These are phyloP conservation scores for Poeciliopsis prolifica DNA, from an alignment of 2,113 vertebrate species.

Conservation along the genomic window DNA sequence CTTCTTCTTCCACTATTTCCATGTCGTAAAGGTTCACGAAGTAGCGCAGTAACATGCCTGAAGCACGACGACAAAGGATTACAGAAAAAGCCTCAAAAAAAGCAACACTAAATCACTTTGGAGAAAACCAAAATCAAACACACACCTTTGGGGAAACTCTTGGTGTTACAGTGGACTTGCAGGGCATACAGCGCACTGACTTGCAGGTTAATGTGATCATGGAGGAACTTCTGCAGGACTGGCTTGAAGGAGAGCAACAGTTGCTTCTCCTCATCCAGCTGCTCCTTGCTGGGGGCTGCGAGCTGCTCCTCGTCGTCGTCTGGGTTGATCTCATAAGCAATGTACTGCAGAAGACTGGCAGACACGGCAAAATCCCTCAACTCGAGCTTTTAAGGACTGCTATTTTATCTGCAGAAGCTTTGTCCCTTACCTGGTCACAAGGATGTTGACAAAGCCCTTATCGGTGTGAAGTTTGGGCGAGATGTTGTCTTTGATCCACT, in stretches of 20 bases:
- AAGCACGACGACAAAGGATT: neutral
- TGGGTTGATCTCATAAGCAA: constrained; percentile 91
- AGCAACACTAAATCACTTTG: neutral
- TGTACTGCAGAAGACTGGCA: constrained; percentile 95
- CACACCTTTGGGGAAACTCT: constrained; percentile 94
- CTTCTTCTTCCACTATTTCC: constrained; percentile 99
- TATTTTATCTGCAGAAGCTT: neutral
- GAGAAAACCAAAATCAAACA: neutral
- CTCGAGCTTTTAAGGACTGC: neutral
- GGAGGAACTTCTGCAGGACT: constrained; percentile 98
- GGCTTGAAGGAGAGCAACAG: constrained; percentile 95
- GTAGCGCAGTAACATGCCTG: constrained; percentile 98
- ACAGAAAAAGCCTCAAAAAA: too few relatives aligned
- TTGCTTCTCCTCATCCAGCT: constrained; percentile 94
- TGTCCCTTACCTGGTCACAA: constrained; percentile 90
- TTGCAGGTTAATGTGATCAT: constrained; percentile 94
- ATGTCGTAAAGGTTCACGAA: constrained; percentile 98
- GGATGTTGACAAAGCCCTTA: constrained; percentile 99
- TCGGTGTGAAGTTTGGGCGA: constrained; percentile 97
- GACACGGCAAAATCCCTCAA: neutral
- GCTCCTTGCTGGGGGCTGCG: constrained; percentile 91
- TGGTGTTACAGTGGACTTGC: constrained; percentile 96
- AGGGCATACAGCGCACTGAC: constrained; percentile 96
- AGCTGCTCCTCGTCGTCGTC: constrained; percentile 90
- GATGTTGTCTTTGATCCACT: constrained; percentile 99